A percentile compares a stretch with the other conserved stretches of the same genome.
These are phyloP conservation scores for Eristalis arbustorum DNA, from an alignment of 2,888 invertebrate species.

Conservation along the genomic window DNA sequence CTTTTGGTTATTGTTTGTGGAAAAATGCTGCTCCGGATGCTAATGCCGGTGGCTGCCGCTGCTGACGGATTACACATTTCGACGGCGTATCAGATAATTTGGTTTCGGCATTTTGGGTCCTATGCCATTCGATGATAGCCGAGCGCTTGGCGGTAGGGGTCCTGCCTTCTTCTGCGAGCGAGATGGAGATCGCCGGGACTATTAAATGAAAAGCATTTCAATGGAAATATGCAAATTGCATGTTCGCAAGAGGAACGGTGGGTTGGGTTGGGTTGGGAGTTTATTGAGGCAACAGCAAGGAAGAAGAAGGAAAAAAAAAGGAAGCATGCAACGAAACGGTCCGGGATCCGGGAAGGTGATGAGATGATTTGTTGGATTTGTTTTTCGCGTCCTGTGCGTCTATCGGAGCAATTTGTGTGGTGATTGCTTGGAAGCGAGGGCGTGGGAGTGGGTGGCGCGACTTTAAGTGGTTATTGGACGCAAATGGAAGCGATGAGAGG, in stretches of 20 bases:
- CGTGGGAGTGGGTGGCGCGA: neutral
- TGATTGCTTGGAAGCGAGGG: conserved; percentile 41
- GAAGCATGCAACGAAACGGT: neutral
- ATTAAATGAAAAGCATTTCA: conserved; percentile 39
- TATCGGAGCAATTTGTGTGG: conserved; percentile 62
- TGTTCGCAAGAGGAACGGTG: conserved; percentile 26
- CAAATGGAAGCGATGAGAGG: neutral
- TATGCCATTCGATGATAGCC: neutral
- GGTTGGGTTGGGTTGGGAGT: neutral
- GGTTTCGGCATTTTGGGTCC: conserved; percentile 59
- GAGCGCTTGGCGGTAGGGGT: neutral
- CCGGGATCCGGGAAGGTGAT: conserved; percentile 45
- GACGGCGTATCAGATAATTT: conserved; percentile 67
- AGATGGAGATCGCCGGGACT: conserved; percentile 20
- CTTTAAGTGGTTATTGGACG: conserved; percentile 8
- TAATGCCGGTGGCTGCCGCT: conserved; percentile 30
- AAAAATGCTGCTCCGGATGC: conserved; percentile 64
- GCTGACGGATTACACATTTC: conserved; percentile 69
- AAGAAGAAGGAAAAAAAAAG: neutral
- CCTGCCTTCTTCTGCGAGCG: neutral
- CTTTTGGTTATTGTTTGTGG: conserved; percentile 68
- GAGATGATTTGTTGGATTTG: conserved; percentile 67
- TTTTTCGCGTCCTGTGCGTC: conserved; percentile 28
- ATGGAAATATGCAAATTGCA: conserved; percentile 66
- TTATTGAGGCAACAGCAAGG: neutral